Base-by-base conservation (phyloP, 2,797 vertebrate species). In the Falco biarmicus region DNA sequence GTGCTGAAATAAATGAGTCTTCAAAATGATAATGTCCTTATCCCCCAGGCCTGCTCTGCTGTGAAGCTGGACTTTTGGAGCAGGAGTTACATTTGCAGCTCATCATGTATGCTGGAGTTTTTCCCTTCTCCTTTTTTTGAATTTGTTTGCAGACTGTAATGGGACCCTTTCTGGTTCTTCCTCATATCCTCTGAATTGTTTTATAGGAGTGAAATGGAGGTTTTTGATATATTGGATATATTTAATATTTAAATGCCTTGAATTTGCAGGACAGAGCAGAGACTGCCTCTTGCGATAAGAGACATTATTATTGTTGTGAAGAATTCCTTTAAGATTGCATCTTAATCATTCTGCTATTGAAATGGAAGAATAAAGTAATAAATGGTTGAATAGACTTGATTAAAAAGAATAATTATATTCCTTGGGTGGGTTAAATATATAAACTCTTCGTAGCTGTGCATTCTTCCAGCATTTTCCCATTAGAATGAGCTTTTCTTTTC, bases 341-440 rank as follows among this genome's bases (percentile, higher is more conserved):
- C 97, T 97, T 97, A 97, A 97, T 97, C 97, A 13, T 96, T 94
- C 95, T 68, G 41, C 97, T 96, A 97, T 97, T 97, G 97, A 97
- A 97, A 97, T 97, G 84, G 95, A 96, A 97, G 97, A 97, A 97
- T 97, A 96, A 97, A 97, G 97, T 97, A 97, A 97, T 97, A 97
- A 96, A 96, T 96, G 94, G 94, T 95, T 97, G 97, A 97, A 97
- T 97, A 95, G 97, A 96, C 96, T 97, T 97, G 97, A 97, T 97
- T 97, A 97, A 97, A 97, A 97, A 95, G 96, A 97, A 96, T 97
- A 97, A 97, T 97, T 97, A 96, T 95, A 96, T 97, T 97, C 93
- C 92, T 96, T 53, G 20, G 83, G 87, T 93, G 92, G 64, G 90
- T 97, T 96, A 97, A 97, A 96, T 97, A 96, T 96, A 97, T 96